phyloP scores from a whole-genome alignment of 2,888 invertebrate species.

The Scaeva pyrastri region DNA sequence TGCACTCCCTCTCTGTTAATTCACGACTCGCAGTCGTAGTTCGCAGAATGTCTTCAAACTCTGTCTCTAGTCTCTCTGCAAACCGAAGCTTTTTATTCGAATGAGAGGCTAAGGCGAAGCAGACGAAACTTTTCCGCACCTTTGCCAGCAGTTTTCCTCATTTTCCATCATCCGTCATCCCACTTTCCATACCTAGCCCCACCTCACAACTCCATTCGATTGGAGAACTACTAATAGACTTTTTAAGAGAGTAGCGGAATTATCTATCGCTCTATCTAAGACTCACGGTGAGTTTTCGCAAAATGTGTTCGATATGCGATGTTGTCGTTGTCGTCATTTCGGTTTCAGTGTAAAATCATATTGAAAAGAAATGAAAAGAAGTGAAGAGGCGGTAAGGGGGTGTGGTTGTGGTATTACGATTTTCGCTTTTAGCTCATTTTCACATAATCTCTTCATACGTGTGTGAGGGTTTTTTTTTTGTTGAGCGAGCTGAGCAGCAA shows the following conservation, averaged over 20 bases:
- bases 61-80: neutral
- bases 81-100: slow-evolving; percentile 57
- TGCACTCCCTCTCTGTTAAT: slow-evolving; percentile 6
- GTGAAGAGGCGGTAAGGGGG: neutral
- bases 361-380: neutral
- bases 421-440: slow-evolving; percentile 73
- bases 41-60: neutral
- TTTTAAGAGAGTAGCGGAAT: slow-evolving; percentile 57
- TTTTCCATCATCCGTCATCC: slow-evolving; percentile 46
- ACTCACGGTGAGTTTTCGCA: slow-evolving; percentile 58
- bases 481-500: neutral
- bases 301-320: slow-evolving; percentile 20
- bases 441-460: slow-evolving; percentile 48
- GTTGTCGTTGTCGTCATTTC: slow-evolving; percentile 1
- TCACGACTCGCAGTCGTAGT: too few species aligned
- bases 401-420: slow-evolving; percentile 31
- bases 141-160: slow-evolving; percentile 50
- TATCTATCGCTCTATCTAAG: neutral
- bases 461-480: slow-evolving; percentile 44
- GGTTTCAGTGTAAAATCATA: neutral
- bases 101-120: slow-evolving; percentile 22
- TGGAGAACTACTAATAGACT: neutral
- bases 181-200: neutral
- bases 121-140: slow-evolving; percentile 17
- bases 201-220: neutral